Conservation (phyloP, 1,140 invertebrate genomes). For the Micrasema longulum region DNA sequence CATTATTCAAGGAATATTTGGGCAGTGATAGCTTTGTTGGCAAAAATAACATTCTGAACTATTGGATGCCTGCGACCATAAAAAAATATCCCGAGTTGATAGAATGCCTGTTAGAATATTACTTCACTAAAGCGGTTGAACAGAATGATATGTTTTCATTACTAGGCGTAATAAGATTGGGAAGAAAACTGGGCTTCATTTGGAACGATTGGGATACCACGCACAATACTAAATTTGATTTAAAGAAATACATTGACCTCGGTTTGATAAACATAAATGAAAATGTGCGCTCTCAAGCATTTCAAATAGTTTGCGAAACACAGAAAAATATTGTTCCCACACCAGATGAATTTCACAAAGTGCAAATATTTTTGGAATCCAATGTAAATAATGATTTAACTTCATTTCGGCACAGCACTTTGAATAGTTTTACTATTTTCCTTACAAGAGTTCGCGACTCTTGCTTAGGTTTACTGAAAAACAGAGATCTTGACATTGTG, state of each 20-base stretch:
- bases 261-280: slow-evolving; percentile 57
- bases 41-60: slow-evolving; percentile 62
- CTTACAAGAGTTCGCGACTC: slow-evolving; percentile 52
- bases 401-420: slow-evolving; percentile 61
- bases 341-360: slow-evolving; percentile 56
- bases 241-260: slow-evolving; percentile 33
- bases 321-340: slow-evolving; percentile 57
- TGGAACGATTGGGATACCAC: slow-evolving; percentile 39
- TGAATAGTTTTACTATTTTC: slow-evolving; percentile 59
- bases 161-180: slow-evolving; percentile 60
- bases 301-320: slow-evolving; percentile 61
- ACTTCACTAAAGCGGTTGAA: slow-evolving; percentile 10
- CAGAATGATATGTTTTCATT: slow-evolving; percentile 57
- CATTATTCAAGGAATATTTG: slow-evolving; percentile 56
- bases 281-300: slow-evolving; percentile 59
- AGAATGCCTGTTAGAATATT: slow-evolving; percentile 51
- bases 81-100: slow-evolving; percentile 61
- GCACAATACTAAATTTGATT: slow-evolving; percentile 1
- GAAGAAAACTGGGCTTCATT: slow-evolving; percentile 58
- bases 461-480: slow-evolving; percentile 33
- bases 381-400: slow-evolving; percentile 65
- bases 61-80: slow-evolving; percentile 63
- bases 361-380: slow-evolving; percentile 59
- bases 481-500: neutral
- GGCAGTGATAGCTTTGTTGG: slow-evolving; percentile 54